These are phyloP conservation scores for Lasioglossum morio DNA, from an alignment of 2,888 invertebrate genomes.

Conservation along the genomic window DNA sequence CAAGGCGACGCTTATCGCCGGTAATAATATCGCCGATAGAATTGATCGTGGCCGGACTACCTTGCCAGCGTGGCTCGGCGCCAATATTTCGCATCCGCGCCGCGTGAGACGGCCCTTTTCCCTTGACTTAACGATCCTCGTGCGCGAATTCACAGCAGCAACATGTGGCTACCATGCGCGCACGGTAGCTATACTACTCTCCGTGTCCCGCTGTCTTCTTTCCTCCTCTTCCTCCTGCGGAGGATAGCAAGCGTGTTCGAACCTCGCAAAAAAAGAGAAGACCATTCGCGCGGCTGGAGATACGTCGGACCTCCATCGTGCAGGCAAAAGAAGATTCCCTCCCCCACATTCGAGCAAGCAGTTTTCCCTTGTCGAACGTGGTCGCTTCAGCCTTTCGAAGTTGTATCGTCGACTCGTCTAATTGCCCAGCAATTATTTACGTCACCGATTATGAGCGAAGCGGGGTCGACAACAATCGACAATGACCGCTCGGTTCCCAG, in stretches of 20 bases:
- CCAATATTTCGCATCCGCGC: slow-evolving; percentile 42
- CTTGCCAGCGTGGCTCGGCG: slow-evolving; percentile 19
- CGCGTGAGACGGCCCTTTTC: slow-evolving; percentile 35
- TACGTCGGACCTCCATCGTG: slow-evolving; percentile 31
- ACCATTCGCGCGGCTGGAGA: slow-evolving; percentile 21
- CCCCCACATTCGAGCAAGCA: not conserved
- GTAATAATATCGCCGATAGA: slow-evolving; percentile 51
- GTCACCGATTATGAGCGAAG: slow-evolving; percentile 27
- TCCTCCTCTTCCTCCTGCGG: not conserved
- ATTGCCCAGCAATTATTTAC: slow-evolving; percentile 35
- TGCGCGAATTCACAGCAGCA: slow-evolving; percentile 46
- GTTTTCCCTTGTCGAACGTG: not conserved
- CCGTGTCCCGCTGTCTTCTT: not conserved
- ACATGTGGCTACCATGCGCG: slow-evolving; percentile 51
- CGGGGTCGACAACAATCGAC: slow-evolving; percentile 56
- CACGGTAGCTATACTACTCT: slow-evolving; percentile 9
- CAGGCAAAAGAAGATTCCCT: slow-evolving; percentile 31
- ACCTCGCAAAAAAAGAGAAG: not conserved
- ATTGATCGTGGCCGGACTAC: slow-evolving; percentile 39
- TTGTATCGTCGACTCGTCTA: not conserved
- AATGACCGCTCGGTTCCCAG: slow-evolving; percentile 56
- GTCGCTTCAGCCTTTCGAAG: not conserved
- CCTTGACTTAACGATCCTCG: slow-evolving; percentile 33
- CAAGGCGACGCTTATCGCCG: slow-evolving; percentile 26
- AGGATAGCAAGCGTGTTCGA: not conserved